A percentile compares a stretch with the other conserved stretches of the same genome.
phyloP scores from a whole-genome alignment of 2,113 vertebrate genomes.

The Psilopogon haemacephalus region DNA sequence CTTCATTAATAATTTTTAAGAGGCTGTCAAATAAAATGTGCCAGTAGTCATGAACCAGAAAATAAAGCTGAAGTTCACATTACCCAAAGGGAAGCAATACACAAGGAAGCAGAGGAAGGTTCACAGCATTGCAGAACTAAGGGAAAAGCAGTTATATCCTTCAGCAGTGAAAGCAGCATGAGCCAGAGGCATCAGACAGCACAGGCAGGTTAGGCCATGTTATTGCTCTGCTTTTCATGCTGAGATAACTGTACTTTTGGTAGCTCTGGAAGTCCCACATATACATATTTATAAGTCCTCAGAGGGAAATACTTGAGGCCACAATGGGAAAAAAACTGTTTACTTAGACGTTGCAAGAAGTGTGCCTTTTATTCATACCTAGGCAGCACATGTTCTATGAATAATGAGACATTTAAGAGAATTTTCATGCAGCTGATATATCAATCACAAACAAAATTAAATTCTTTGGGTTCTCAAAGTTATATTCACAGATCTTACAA shows the following conservation, averaged over 20 bases:
- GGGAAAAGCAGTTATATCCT: background rate
- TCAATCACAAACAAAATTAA: background rate
- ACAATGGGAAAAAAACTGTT: background rate
- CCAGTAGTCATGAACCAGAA: background rate
- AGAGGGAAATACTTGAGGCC: background rate
- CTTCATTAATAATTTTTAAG: background rate
- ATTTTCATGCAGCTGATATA: background rate
- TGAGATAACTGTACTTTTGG: background rate
- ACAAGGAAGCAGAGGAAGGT: background rate
- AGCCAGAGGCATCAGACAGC: background rate
- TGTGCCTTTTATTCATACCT: background rate
- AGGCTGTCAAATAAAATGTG: background rate
- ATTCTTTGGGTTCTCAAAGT: background rate
- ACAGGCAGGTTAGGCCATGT: rapidly evolving
- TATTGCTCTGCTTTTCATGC: background rate
- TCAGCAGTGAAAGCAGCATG: rapidly evolving
- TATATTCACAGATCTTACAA: background rate
- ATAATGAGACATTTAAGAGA: background rate
- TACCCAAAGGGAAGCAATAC: background rate
- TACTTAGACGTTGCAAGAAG: background rate
- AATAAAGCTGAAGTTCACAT: background rate
- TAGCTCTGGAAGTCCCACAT: background rate
- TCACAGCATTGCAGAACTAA: background rate
- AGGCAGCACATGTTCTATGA: background rate
- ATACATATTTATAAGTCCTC: background rate